Evolutionary conservation across 2,888 invertebrate species (phyloP).

Genomic region (Sericinus montela): DNA sequence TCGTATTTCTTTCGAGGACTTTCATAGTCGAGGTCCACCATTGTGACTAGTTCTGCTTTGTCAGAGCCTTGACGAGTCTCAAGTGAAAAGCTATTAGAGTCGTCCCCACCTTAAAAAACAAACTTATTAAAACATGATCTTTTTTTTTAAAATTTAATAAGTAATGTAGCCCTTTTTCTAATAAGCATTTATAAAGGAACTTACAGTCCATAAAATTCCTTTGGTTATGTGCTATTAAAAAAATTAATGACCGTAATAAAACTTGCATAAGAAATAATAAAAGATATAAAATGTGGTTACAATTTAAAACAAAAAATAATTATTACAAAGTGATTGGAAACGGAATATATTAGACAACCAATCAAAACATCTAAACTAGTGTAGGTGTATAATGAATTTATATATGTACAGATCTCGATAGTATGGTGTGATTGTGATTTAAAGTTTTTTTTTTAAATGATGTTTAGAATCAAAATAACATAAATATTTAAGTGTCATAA

Average conservation of each 20-base stretch:
- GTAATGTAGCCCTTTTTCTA: constrained; percentile 16
- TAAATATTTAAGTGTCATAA: neutral
- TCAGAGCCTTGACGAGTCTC: constrained; percentile 90
- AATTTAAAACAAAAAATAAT: neutral
- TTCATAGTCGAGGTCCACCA: constrained; percentile 97
- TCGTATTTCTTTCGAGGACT: constrained; percentile 94
- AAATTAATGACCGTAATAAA: constrained; percentile 9
- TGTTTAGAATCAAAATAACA: no score
- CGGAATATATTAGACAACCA: neutral
- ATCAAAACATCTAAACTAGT: neutral
- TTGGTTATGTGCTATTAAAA: constrained; percentile 19
- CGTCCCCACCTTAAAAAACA: constrained; percentile 83
- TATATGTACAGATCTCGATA: neutral
- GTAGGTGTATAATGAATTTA: no score
- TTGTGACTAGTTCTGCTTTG: constrained; percentile 91
- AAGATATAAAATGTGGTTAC: neutral
- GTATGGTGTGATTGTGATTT: no score
- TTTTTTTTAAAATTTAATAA: neutral
- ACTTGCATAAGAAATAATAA: constrained; percentile 6
- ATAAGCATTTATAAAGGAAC: constrained; percentile 19
- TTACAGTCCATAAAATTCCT: constrained; percentile 19
- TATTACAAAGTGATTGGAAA: neutral
- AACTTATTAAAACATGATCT: neutral
- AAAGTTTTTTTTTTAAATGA: no score
- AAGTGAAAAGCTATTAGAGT: constrained; percentile 90